Evolutionary conservation across 2,888 invertebrate species (phyloP), one percentile per base, ranked within the genome.

Genomic region (Aphidius colemani): DNA sequence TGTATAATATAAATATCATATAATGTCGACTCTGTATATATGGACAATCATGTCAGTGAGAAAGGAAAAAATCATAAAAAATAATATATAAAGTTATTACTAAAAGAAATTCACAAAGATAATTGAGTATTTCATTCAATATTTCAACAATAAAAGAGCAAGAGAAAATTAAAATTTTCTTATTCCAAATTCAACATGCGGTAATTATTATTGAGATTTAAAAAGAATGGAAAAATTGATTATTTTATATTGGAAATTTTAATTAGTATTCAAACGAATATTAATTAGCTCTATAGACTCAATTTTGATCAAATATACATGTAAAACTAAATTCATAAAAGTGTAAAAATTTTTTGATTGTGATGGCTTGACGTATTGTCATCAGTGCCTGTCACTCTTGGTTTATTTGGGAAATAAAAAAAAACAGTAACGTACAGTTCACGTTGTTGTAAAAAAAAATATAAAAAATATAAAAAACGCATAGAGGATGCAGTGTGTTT

Each of bases 401-500:
- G 40, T 30, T 30, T 30, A 30, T 30, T 30, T 4, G 4, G 3
- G 2, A 30, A 4, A 30, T 5, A 30, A 30, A 30, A 30, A 30
- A 30, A 30, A 30, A 18, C 3, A 18, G n/a, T 18, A 18, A 18
- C 3, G 30, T 30, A 30, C 2, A 30, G 3, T 30, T 2, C 13
- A 18, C 13, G 13, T 18, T 18, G 13, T 30, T 30, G 3, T 30
- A 30, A 30, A 3, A 30, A 4, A 30, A 9, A 7, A 55, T 30
- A 6, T n/a, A 53, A 49, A 59, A 18, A 59, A 9, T 18, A 18
- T 56, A 44, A 18, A 53, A 64, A 61, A 61, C 50, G 43, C 58
- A 61, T 55, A 45, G 30, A 60, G 53, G 57, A 60, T 59, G 62
- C 63, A 53, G 45, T 56, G 41, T 53, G 61, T 67, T 66, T 67